These are phyloP conservation scores for Drosophila suzukii DNA, from an alignment of 1,140 invertebrate species.

Conservation along the genomic window DNA sequence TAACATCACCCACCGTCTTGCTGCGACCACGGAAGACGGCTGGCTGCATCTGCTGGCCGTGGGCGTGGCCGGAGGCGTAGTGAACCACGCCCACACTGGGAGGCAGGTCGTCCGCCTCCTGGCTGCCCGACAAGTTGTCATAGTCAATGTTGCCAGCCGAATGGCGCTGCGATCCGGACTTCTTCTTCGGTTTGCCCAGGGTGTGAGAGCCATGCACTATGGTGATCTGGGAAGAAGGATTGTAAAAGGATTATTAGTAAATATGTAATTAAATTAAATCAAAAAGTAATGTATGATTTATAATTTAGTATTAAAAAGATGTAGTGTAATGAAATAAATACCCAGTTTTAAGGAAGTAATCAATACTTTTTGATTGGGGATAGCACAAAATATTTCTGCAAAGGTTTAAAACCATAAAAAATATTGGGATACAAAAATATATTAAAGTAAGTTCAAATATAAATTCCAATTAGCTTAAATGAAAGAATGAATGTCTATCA, in stretches of 20 bases:
- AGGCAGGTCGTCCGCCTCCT: constrained; percentile 85
- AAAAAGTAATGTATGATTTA: not conserved
- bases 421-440: no score
- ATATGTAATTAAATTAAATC: not conserved
- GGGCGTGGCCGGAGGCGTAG: constrained; percentile 65
- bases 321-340: no score
- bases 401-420: no score
- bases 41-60: constrained; percentile 75
- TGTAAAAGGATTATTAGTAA: not conserved
- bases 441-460: no score
- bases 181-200: constrained; percentile 89
- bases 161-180: constrained; percentile 92
- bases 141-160: constrained; percentile 95
- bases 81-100: constrained; percentile 77
- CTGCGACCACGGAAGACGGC: constrained; percentile 92
- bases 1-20: constrained; percentile 94
- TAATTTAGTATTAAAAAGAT: not conserved
- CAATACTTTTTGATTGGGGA: no score
- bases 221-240: constrained; percentile 84
- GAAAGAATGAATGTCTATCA: no score
- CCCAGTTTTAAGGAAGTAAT: no score
- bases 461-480: no score
- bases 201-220: constrained; percentile 89
- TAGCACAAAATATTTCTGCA: not conserved
- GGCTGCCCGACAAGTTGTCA: constrained; percentile 89